Base-by-base conservation (phyloP, 2,113 vertebrate genomes). In the Ctenodactylus gundi region DNA sequence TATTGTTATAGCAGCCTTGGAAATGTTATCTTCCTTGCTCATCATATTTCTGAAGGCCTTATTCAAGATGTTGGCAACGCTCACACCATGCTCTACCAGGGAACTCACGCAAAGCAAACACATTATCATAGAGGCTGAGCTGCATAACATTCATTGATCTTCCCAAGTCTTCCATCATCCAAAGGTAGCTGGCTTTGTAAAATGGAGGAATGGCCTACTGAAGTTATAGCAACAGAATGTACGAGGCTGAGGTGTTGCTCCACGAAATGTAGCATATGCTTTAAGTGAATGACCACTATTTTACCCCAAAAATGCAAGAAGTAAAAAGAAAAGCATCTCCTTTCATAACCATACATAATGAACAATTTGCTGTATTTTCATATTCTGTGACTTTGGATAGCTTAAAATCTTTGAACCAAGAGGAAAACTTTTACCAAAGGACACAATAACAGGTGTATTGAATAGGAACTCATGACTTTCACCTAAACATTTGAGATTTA, bases 381-480 rank as follows among this genome's bases (percentile, higher is more conserved):
- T 55, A n/a, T 44, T 91, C 83, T 68, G 17, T 85, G 67, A 82
- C 75, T 89, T 64, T 76, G 44, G 18, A n/a, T 53, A 41, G 14
- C n/a, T 85, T 44, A 75, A 88, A 92, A n/a, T 65, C 58, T 88
- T 67, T 80, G 25, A 81, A 34, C 27, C 57, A 44, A 81, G 5
- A 55, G 21, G 53, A 58, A 85, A 51, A 83, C 4, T 93, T 82
- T 73, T 25, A 84, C 34, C 17, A 44, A 44, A 80, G 29, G 53
- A 84, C 41, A 68, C 60, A 67, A 78, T 41, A 85, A 65, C 27
- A 39, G 55, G 2, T 34, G 41, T 44, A 82, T 3, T 70, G 46
- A 93, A 90, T 55, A 87, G n/a, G 46, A 86, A 62, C 78, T 49
- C 20, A n/a, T 90, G n/a, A 81, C 82, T 94, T 62, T 49, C n/a